phyloP scores from a whole-genome alignment of 2,888 invertebrate genomes.

The Trachelus iudaicus region DNA sequence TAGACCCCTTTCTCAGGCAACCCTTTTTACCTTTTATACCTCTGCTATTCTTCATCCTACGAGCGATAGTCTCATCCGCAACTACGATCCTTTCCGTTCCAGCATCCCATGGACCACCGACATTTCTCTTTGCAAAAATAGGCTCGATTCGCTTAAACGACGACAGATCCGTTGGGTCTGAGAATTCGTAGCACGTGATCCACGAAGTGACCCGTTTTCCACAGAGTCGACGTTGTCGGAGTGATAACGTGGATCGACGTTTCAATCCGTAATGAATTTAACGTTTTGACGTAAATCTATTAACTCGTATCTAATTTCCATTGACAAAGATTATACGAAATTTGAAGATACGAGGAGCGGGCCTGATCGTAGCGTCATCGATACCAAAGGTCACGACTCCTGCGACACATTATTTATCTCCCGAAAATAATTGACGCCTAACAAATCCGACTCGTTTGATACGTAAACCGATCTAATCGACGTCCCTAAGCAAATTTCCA shows the following conservation, averaged over 20 bases:
- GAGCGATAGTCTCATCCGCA: background rate
- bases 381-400: background rate
- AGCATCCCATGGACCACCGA: background rate
- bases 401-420: background rate
- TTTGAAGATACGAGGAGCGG: too few relatives aligned
- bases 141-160: conserved; percentile 7
- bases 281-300: background rate
- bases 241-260: background rate
- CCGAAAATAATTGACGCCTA: background rate
- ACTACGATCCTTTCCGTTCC: background rate
- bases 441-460: background rate
- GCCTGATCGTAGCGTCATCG: background rate
- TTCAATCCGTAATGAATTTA: background rate
- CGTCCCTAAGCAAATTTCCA: background rate
- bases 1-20: background rate
- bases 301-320: too few relatives aligned
- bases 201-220: background rate
- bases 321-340: too few relatives aligned
- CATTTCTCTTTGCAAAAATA: background rate
- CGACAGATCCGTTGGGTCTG: background rate
- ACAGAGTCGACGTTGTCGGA: background rate
- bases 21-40: background rate
- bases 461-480: background rate
- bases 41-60: background rate
- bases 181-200: background rate